Base-by-base conservation (phyloP, 2,797 vertebrate genomes). In the Enteromius anoplus region DNA sequence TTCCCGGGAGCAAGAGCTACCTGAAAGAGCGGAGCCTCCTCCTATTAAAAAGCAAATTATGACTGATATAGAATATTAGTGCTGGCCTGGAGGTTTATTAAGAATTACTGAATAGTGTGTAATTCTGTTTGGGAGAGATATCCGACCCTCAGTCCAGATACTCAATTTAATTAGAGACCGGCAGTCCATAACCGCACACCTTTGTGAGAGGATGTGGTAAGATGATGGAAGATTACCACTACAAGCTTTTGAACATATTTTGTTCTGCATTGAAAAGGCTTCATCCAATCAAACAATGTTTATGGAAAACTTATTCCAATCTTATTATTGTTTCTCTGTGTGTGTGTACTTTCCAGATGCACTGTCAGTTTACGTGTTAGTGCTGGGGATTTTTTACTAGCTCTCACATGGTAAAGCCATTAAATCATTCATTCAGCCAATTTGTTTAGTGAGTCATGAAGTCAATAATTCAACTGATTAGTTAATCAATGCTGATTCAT, bases 11-110 rank as follows among this genome's bases (percentile, higher is more conserved):
- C 65, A 72, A 60, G 51, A 82, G 55, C 55, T 81, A 76, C 80
- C 78, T 86, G 60, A 89, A 88, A 85, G 53, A 87, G 75, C 84
- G 58, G 49, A 6, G 65, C 79, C 82, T 80, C 66, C 60, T 89
- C 83, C 64, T 79, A 76, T 86, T 84, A 65, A 85, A 80, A 72
- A 78, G 51, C 55, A 87, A 87, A 84, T 85, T 84, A 84, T 80
- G 83, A 85, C 66, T 73, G 85, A 84, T 86, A 86, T 78, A 66
- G 81, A 85, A 82, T 81, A 87, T 87, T 85, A 88, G 78, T 85
- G 83, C 42, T 66, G 75, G 75, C 65, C 75, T 70, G 32, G 70
- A 80, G 81, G 78, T 80, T 66, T 77, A 86, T 88, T 87, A 85
- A 79, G 62, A 81, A 65, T 77, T 65, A 80, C 87, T 87, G 80